Evolutionary conservation across 2,888 invertebrate species (phyloP).

Genomic region (Tuta absoluta): DNA sequence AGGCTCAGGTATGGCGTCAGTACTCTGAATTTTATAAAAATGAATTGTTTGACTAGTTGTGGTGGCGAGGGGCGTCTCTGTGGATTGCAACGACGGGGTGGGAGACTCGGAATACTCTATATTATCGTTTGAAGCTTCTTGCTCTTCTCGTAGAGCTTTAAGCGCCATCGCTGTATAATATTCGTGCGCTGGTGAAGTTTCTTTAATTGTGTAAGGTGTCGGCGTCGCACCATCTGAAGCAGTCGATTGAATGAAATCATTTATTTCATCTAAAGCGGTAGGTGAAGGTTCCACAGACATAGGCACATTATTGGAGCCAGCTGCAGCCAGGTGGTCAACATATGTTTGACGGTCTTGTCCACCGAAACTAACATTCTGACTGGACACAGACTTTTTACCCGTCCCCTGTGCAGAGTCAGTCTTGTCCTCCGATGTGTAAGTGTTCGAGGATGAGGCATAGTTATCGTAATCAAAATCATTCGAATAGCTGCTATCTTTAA

Average conservation of each 20-base stretch:
- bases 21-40: constrained; percentile 25
- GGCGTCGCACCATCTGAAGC: constrained; percentile 46
- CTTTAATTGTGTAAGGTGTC: constrained; percentile 59
- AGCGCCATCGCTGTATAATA: constrained; percentile 67
- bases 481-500: constrained; percentile 55
- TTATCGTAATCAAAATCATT: constrained; percentile 66
- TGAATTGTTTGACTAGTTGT: constrained; percentile 38
- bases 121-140: constrained; percentile 69
- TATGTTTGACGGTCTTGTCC: constrained; percentile 64
- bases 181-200: constrained; percentile 61
- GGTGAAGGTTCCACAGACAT: constrained; percentile 47
- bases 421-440: constrained; percentile 54
- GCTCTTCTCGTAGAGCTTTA: constrained; percentile 62
- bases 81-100: constrained; percentile 46
- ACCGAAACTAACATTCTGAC: constrained; percentile 71
- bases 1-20: constrained; percentile 27
- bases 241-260: constrained; percentile 48
- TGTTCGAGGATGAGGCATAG: constrained; percentile 63
- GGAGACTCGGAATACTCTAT: constrained; percentile 67
- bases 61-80: constrained; percentile 44
- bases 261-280: constrained; percentile 51
- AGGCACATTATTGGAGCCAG: constrained; percentile 48
- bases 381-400: constrained; percentile 71
- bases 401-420: constrained; percentile 49
- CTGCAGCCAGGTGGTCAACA: constrained; percentile 58